Base-by-base conservation (phyloP, 1,140 invertebrate genomes). In the Oryzaephilus surinamensis region DNA sequence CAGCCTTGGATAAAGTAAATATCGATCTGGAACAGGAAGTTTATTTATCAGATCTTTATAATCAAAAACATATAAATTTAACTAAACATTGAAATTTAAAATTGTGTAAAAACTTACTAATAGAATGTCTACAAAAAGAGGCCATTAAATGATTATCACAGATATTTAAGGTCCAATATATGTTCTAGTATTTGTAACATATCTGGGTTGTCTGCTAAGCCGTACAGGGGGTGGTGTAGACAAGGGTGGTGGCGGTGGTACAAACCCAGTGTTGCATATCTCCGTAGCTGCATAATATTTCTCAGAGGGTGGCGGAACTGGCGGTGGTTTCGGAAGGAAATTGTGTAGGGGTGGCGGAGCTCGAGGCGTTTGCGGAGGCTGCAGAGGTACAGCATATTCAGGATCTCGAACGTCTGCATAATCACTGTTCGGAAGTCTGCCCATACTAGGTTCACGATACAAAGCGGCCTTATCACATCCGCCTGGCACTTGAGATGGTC, bases 261-360 rank as follows among this genome's bases (percentile, higher is more conserved):
- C 42, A 43, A 51, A 57, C 18, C 55, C 50, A 14, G 50, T 30
- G 36, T 53, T 57, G 42, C 57, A 59, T 19, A 61, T 54, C 42
- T 61, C 58, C 7, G 55, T 61, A 18, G 58, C 57, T 11, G 58
- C 58, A 40, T 61, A 61, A 33, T 60, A 58, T 21, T 46, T 43
- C 43, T 61, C 58, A 10, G 52, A 41, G 10, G 57, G 55, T 23
- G 55, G 55, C 18, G 55, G 54, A 29, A 46, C 30, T 2, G 51
- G 43, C 5, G 55, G 55, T 14, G 56, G 52, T 42, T 59, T 59
- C 28, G 55, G 57, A 18, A 58, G 51, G 40, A 60, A 51, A 30
- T 52, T 45, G 14, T 58, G 55, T 19, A 58, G 35, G 32, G 44
- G 32, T 8, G 57, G 55, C 11, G 58, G 57, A 8, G 49, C 48